Base-by-base conservation (phyloP, 1,140 invertebrate species). In the Brachionus koreanus region DNA sequence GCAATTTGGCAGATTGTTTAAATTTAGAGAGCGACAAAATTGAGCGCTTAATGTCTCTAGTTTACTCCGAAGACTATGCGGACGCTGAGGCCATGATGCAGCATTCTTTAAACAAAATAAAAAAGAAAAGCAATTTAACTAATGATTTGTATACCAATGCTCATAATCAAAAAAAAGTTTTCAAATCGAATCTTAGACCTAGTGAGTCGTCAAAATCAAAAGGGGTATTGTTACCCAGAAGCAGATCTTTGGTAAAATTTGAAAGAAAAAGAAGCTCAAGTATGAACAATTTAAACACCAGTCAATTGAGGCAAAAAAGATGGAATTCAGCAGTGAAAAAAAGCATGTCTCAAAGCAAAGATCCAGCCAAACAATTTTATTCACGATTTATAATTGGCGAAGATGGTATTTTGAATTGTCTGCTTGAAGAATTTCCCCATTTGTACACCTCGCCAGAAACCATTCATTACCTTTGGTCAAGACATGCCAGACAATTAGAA, bases 361-460 rank as follows among this genome's bases (percentile, higher is more conserved):
- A 74, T 12, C 69, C 69, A 10, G 39, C 39, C 46, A 74, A 74
- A 46, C 2, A 74, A 29, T 74, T 74, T 23, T 74, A 74, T 74
- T 74, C 69, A 13, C 19, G 69, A 65, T 79, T 61, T 25, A n/a
- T 43, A 6, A 61, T 79, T 12, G 76, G 76, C 25, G 49, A 65
- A 43, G 76, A 79, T 16, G 76, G 76, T 9, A 61, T 79, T 61
- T 65, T 79, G 16, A 79, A 61, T 65, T 29, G 49, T 39, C 19
- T 88, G 49, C 39, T 88, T 10, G 86, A 87, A 37, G 87, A 88
- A 82, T 88, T 88, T 72, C 88, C 88, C 7, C 84, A 86, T 83
- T 84, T 88, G 39, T 85, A 88, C 74, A 83, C 88, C 42, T 86
- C 86, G n/a, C 84, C 85, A 3, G 85, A 87, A 82, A 88, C 87